phyloP scores from a whole-genome alignment of 2,113 vertebrate genomes.

The Chaetura pelagica region DNA sequence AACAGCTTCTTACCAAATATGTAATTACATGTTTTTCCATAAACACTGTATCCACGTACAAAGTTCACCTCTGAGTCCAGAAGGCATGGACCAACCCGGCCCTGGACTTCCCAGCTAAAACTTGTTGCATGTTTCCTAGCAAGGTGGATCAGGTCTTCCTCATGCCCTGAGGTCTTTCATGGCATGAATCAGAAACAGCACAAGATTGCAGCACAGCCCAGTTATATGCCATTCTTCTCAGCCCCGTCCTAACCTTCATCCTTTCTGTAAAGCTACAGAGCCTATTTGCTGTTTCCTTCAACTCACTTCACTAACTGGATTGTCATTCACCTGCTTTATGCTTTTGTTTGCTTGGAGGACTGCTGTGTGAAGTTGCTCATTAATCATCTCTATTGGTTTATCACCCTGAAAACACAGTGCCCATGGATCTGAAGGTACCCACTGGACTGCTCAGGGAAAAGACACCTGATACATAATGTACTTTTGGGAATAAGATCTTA shows the following conservation, averaged over 20 bases:
- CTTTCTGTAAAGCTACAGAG: not conserved
- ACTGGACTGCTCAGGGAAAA: not conserved
- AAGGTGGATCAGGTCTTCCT: not conserved
- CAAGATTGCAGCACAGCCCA: not conserved
- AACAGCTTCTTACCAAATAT: not conserved
- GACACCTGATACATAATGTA: accelerated
- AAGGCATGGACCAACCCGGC: not conserved
- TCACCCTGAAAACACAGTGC: not conserved
- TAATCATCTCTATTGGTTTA: not conserved
- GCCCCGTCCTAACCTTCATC: not conserved
- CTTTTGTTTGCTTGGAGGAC: not conserved
- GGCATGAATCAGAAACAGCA: not conserved
- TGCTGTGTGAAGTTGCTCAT: not conserved
- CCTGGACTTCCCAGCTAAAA: not conserved
- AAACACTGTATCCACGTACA: not conserved
- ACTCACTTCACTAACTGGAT: not conserved
- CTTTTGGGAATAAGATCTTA: not conserved
- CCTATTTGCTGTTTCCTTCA: not conserved
- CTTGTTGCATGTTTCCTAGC: not conserved
- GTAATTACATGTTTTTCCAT: not conserved
- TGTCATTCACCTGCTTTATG: not conserved
- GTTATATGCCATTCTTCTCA: not conserved
- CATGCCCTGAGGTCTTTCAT: not conserved
- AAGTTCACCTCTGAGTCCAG: not conserved
- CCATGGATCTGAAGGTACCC: not conserved